phyloP scores from a whole-genome alignment of 2,113 vertebrate species.

The Piprites chloris region DNA sequence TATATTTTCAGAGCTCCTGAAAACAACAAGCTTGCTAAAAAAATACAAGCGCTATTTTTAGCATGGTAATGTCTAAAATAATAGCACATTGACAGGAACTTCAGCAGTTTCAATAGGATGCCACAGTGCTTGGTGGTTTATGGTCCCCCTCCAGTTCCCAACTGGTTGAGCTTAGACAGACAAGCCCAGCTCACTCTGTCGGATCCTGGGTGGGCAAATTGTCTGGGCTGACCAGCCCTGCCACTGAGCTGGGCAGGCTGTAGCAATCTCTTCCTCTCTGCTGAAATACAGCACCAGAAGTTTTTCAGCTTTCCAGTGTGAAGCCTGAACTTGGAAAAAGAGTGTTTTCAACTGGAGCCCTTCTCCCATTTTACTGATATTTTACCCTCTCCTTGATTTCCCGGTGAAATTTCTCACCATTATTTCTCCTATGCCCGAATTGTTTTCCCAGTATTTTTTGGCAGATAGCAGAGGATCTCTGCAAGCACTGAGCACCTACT shows the following conservation, averaged over 20 bases:
- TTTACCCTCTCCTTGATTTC: not conserved
- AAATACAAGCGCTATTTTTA: conserved; percentile 26
- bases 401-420: not conserved
- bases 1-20: conserved; percentile 48
- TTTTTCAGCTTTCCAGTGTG: not conserved
- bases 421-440: not conserved
- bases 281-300: not conserved
- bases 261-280: not conserved
- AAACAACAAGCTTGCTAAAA: conserved; percentile 33
- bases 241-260: not conserved
- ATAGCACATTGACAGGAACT: conserved; percentile 35
- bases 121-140: not conserved
- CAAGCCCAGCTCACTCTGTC: fast-evolving
- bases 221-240: not conserved
- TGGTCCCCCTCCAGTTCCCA: not conserved
- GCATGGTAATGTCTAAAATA: not conserved
- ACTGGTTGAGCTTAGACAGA: not conserved
- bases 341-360: fast-evolving
- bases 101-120: not conserved
- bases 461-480: not conserved
- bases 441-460: not conserved
- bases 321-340: not conserved
- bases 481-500: not conserved
- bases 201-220: not conserved
- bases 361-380: not conserved